Conservation (phyloP, 2,113 vertebrate species). For the Melozone crissalis region DNA sequence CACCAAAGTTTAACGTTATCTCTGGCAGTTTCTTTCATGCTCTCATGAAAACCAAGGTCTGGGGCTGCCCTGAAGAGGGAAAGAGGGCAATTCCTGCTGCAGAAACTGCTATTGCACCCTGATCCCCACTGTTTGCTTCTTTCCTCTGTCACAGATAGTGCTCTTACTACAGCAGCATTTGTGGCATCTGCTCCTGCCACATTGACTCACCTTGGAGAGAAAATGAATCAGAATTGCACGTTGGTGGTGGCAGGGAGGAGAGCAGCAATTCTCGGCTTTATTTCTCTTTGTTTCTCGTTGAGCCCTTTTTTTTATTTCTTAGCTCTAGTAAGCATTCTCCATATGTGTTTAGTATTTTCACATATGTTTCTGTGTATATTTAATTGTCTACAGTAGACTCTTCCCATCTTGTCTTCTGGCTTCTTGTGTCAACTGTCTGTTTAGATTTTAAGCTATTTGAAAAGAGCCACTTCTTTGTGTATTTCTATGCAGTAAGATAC, state of each 20-base stretch:
- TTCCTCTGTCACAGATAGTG: neutral
- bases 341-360: conserved; percentile 9
- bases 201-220: neutral
- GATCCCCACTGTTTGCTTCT: neutral
- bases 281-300: conserved; percentile 5
- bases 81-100: neutral
- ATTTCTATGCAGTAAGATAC: neutral
- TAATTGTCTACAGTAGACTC: conserved; percentile 18
- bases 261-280: neutral
- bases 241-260: conserved; percentile 9
- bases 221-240: neutral
- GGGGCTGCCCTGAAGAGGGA: rapidly evolving
- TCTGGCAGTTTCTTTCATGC: neutral
- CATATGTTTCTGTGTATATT: conserved; percentile 35
- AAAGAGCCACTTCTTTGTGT: neutral
- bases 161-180: neutral
- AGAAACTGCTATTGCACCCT: neutral
- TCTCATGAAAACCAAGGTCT: neutral
- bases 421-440: conserved; percentile 26
- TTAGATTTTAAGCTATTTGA: neutral
- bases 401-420: neutral
- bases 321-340: neutral
- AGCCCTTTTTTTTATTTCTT: neutral
- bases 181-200: neutral
- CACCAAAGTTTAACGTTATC: neutral